These are phyloP conservation scores for Pogonognathellus flavescens DNA, from an alignment of 1,140 invertebrate genomes.

Conservation along the genomic window DNA sequence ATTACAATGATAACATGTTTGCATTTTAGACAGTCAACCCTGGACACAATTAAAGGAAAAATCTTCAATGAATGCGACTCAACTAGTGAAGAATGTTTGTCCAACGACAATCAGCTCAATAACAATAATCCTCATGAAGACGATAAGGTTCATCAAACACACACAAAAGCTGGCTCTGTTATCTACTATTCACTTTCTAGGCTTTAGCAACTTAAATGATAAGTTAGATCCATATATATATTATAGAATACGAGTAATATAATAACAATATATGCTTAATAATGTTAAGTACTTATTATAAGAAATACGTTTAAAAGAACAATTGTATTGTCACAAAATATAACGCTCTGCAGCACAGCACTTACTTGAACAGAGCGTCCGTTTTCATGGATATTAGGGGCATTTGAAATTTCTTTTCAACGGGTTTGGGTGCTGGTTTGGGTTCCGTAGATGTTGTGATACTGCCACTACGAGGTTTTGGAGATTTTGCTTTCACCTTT, in stretches of 20 bases:
- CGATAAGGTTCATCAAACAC: not conserved
- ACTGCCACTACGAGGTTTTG: slow-evolving; percentile 16
- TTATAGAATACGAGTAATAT: too few species aligned
- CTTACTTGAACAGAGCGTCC: slow-evolving; percentile 15
- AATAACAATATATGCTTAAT: not conserved
- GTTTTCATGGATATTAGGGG: slow-evolving; percentile 48
- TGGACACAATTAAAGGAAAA: not conserved
- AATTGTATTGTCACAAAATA: too few species aligned
- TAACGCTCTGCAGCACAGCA: not conserved
- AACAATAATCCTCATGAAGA: not conserved
- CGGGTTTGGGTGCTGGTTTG: not conserved
- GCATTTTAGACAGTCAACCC: not conserved
- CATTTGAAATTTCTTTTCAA: slow-evolving; percentile 51
- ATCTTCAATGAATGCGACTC: not conserved
- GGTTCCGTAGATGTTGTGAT: not conserved
- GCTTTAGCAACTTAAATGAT: too few species aligned
- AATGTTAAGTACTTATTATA: not conserved
- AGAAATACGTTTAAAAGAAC: not conserved
- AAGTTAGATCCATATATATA: too few species aligned
- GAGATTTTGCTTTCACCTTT: not conserved
- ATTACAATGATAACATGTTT: not conserved
- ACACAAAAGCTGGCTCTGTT: slow-evolving; percentile 25
- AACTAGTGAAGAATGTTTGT: not conserved
- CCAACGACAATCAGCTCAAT: not conserved
- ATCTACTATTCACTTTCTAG: slow-evolving; percentile 7